Evolutionary conservation across 37 sponge, comb jelly and placozoan genomes (phyloP), one percentile per base, ranked within the genome.

Genomic region (Chondrosia reniformis): DNA sequence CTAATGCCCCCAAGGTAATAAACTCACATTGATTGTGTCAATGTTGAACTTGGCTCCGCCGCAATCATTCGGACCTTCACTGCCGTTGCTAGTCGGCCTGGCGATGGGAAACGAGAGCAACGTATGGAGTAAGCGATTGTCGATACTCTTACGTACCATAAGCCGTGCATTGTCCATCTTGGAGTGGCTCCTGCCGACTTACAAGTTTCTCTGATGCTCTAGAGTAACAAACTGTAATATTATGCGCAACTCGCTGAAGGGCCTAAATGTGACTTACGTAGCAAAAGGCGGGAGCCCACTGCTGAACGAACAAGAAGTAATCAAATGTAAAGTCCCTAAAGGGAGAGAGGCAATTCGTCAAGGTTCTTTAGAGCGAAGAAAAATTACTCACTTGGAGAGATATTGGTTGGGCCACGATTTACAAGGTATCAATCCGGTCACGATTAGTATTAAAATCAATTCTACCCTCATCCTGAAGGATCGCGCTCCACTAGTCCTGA

Each of bases 101-200:
- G 3, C 3, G 4, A 28, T 56, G 58, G n/a, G n/a, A n/a, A n/a
- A 56, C 3, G 9, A 56, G 7, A 56, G 58, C 27, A 56, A 28
- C 27, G 58, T 8, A 2, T 6, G n/a, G 58, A 28, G n/a, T 28
- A 28, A 3, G n/a, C 58, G 3, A 56, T 28, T 8, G 25, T 56
- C 4, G 6, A 56, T 49, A 2, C 3, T 56, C 27, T 56, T 3
- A 6, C 58, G 7, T 6, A 56, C 58, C 72, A 69, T 34, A 69
- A 24, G 1, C 72, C 72, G 12, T 69, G 72, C 43, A 69, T 69
- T 21, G 72, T 69, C 72, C 72, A 69, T 25, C 72, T 34, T 15
- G 72, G 72, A 2, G 39, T 25, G 10, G 44, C 72, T 24, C 21
- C 43, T 36, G 72, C 44, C n/a, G 42, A 24, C 3, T 6, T 38